Conservation (phyloP, 2,888 invertebrate species). For the Alsophila aescularia region DNA sequence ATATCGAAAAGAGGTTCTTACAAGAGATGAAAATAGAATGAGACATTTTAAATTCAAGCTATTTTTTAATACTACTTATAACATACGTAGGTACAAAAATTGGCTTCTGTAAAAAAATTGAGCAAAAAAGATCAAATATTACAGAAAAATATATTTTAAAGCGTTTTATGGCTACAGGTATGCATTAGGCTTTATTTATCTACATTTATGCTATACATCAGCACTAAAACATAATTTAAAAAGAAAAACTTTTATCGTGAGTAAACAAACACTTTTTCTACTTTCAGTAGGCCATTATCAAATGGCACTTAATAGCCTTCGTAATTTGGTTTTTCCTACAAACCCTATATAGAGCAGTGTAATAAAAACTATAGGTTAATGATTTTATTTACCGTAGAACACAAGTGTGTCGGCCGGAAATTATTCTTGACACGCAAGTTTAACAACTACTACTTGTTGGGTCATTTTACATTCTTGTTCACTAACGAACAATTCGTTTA, state of each 20-base stretch:
- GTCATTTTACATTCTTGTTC: conserved; percentile 17
- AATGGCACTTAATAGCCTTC: neutral
- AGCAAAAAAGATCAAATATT: neutral
- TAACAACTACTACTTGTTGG: conserved; percentile 4
- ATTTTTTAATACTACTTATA: no score
- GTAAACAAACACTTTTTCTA: neutral
- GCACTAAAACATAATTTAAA: no score
- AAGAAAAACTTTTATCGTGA: no score
- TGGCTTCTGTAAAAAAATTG: neutral
- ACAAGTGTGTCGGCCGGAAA: conserved; percentile 28
- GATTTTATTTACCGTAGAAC: conserved; percentile 33
- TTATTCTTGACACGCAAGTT: conserved; percentile 31
- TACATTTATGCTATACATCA: no score
- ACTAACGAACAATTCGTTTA: neutral
- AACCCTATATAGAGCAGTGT: conserved; percentile 4
- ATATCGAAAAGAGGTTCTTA: conserved; percentile 31
- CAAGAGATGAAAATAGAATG: neutral
- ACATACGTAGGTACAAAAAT: no score
- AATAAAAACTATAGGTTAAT: conserved; percentile 31
- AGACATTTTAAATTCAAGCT: neutral
- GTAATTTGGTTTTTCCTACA: conserved; percentile 12
- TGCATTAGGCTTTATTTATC: no score
- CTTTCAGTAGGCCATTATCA: neutral
- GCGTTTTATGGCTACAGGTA: no score
- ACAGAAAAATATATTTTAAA: no score